Percentiles rank a stretch among this genome's conserved stretches.
These are phyloP conservation scores for Neopipo cinnamomea DNA, from an alignment of 2,113 vertebrate species.

Conservation along the genomic window DNA sequence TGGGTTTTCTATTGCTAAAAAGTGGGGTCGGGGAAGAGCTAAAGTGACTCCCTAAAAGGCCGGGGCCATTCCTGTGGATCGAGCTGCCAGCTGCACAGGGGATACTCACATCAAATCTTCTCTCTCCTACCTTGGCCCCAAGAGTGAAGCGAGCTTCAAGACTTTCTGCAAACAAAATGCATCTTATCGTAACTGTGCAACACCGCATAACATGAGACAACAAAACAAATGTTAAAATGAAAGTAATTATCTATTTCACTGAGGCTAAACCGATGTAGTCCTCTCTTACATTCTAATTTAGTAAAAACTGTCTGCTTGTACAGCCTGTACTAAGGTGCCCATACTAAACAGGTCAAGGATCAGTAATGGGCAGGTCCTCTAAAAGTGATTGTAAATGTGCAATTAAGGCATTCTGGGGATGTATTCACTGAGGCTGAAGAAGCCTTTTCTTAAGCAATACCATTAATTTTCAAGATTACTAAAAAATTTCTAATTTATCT, in stretches of 20 bases:
- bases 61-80: neutral
- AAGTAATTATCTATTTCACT: neutral
- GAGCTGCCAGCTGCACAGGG: neutral
- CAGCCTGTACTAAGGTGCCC: neutral
- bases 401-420: neutral
- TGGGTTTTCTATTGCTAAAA: neutral
- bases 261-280: neutral
- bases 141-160: neutral
- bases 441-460: neutral
- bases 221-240: neutral
- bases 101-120: neutral
- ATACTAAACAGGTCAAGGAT: neutral
- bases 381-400: neutral
- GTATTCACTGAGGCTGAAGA: neutral
- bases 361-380: neutral
- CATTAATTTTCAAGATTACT: neutral
- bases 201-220: neutral
- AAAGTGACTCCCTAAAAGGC: neutral
- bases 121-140: neutral
- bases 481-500: neutral
- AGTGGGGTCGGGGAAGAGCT: neutral
- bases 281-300: neutral
- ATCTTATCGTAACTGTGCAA: neutral
- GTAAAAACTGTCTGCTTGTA: fast-evolving
- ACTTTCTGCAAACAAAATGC: neutral